Base-by-base conservation (phyloP, 2,797 vertebrate species). In the Rhyacichthys aspro region DNA sequence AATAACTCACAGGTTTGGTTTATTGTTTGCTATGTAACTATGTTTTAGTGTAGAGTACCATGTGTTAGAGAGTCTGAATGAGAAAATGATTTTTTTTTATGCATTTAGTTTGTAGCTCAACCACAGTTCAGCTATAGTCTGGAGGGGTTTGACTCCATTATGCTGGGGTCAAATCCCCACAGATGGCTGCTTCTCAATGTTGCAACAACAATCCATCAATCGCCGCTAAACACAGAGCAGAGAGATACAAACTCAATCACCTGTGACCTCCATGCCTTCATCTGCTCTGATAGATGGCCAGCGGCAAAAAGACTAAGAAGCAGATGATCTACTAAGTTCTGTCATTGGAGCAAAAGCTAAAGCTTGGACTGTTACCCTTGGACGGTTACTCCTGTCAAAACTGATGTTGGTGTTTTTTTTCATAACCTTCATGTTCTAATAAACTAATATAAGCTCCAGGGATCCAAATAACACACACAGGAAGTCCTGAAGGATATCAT, bases 211-310 rank as follows among this genome's bases (percentile, higher is more conserved):
- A 76, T 72, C 72, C 63, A 78, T 82, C 74, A 67, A 49, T 45
- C 14, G 15, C 47, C 41, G 69, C 54, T 67, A 67, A 77, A 69
- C 65, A 70, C 75, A 55, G 11, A 14, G 53, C 32, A 44, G 49
- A 2, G 63, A 72, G 37, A 60, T 47, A 68, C 59, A 73, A 54
- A 75, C 72, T 73, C 37, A 23, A 23, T 70, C 73, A 78, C 77
- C 76, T 79, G 66, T 84, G 78, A 76, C 81, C 74, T 78, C 52
- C 55, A 14, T 47, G 56, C 50, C 59, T 74, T 79, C 60, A 61
- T 73, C 72, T 56, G 69, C 18, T 46, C 54, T 50, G 74, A 85
- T 37, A 10, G 62, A 79, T 45, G 55, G 45, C 43, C 59, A 50
- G 55, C 65, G 68, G 63, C 54, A 62, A 67, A 72, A 57, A 83